A percentile compares a stretch with the other conserved stretches of the same genome.
Conservation (phyloP, 2,797 vertebrate genomes). For the Neosalanx taihuensis region DNA sequence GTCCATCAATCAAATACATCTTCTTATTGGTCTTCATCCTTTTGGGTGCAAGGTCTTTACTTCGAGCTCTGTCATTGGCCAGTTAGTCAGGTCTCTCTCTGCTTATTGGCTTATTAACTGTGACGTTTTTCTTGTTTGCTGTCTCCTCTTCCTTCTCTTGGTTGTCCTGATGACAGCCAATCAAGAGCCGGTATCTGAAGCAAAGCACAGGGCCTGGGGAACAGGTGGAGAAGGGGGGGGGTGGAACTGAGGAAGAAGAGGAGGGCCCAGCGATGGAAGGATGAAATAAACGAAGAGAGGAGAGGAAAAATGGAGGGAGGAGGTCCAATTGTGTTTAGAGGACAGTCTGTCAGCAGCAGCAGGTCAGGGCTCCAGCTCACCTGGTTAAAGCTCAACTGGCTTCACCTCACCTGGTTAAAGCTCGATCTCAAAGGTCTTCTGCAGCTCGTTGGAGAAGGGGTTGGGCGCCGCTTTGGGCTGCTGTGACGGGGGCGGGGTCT, state of each 20-base stretch:
- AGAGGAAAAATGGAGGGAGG: conserved; percentile 45
- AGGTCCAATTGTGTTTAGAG: conserved; percentile 21
- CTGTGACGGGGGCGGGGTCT: conserved; percentile 86
- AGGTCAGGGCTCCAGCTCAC: conserved; percentile 34
- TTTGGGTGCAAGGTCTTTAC: conserved; percentile 32
- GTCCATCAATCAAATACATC: conserved; percentile 57
- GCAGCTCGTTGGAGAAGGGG: conserved; percentile 96
- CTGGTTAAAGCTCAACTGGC: conserved; percentile 82
- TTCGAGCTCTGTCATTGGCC: conserved; percentile 39
- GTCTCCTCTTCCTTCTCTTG: conserved; percentile 31
- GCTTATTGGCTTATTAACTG: conserved; percentile 41
- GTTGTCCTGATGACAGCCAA: no score
- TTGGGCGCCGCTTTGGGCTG: conserved; percentile 90
- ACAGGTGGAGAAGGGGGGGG: conserved; percentile 24
- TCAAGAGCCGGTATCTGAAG: no score
- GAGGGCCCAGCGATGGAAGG: conserved; percentile 16
- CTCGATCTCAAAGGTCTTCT: conserved; percentile 99
- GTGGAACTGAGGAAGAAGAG: no score
- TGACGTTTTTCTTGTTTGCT: conserved; percentile 13
- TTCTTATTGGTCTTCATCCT: conserved; percentile 55
- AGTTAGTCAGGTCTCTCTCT: conserved; percentile 47
- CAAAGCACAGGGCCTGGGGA: no score
- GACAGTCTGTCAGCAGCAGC: conserved; percentile 10
- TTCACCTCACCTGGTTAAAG: conserved; percentile 88
- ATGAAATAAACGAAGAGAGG: conserved; percentile 42